phyloP scores from a whole-genome alignment of 2,888 invertebrate species.

The Chydorus sphaericus region DNA sequence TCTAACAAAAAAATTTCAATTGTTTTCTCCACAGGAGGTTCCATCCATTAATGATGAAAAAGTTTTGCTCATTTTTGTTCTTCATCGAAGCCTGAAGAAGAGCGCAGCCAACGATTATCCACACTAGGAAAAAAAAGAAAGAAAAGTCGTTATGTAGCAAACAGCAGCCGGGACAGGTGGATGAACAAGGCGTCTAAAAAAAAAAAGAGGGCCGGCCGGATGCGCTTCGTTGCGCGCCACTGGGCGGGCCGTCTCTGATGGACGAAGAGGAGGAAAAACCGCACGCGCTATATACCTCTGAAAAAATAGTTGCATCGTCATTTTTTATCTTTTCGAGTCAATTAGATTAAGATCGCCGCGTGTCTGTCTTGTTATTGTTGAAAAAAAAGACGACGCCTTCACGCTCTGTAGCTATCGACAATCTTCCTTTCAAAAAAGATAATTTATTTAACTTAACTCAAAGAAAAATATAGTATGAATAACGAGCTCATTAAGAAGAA shows the following conservation, averaged over 20 bases:
- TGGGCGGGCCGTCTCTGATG: no score
- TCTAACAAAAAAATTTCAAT: no score
- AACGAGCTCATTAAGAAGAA: no score
- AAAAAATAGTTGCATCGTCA: background rate
- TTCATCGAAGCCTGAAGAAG: slow-evolving; percentile 6
- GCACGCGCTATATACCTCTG: background rate
- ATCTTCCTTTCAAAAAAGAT: no score
- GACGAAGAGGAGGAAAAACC: no score
- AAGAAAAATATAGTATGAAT: no score
- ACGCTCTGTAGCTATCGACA: no score
- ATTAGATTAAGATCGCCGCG: background rate
- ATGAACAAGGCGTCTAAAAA: background rate
- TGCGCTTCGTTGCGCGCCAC: background rate
- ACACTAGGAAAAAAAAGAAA: background rate
- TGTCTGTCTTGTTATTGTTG: background rate
- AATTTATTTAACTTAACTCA: no score
- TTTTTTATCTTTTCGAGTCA: background rate
- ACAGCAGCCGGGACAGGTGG: background rate
- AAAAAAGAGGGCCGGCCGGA: background rate
- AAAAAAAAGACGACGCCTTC: no score
- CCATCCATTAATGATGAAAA: no score
- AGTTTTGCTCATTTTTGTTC: no score
- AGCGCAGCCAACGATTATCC: background rate
- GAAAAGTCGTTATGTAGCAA: background rate
- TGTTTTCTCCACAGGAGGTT: no score